These are phyloP conservation scores for Xylophagus ater DNA, from an alignment of 2,888 invertebrate genomes.

Conservation along the genomic window DNA sequence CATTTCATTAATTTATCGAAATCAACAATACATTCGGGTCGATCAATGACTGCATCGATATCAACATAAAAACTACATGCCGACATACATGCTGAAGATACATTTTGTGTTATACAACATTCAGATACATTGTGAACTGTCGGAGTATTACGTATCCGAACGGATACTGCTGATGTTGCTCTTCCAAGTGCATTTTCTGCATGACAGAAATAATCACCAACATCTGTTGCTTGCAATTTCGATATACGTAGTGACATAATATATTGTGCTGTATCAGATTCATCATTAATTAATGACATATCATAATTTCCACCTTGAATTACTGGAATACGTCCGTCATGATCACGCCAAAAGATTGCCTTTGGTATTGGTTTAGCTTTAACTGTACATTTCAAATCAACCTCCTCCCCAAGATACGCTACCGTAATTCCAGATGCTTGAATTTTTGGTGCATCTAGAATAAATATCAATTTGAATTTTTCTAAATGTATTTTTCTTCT, in stretches of 20 bases:
- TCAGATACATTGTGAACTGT: conserved; percentile 61
- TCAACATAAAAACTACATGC: conserved; percentile 77
- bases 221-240: conserved; percentile 57
- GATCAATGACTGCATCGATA: conserved; percentile 70
- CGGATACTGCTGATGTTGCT: conserved; percentile 59
- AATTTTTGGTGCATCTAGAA: conserved; percentile 61
- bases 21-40: conserved; percentile 69
- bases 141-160: conserved; percentile 52
- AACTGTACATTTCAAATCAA: conserved; percentile 65
- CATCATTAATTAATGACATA: conserved; percentile 48
- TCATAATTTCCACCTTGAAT: conserved; percentile 67
- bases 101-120: conserved; percentile 72
- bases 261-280: conserved; percentile 56
- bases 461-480: conserved; percentile 15
- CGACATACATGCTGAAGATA: conserved; percentile 64
- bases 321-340: conserved; percentile 59
- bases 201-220: conserved; percentile 73
- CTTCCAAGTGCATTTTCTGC: conserved; percentile 75
- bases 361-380: conserved; percentile 70
- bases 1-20: conserved; percentile 79
- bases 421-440: conserved; percentile 68
- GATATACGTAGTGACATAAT: conserved; percentile 64
- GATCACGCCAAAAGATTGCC: conserved; percentile 72
- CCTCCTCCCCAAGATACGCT: conserved; percentile 63
- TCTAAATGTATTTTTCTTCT: too few species aligned